phyloP scores from a whole-genome alignment of 1,140 invertebrate species.

The Batillaria attramentaria region DNA sequence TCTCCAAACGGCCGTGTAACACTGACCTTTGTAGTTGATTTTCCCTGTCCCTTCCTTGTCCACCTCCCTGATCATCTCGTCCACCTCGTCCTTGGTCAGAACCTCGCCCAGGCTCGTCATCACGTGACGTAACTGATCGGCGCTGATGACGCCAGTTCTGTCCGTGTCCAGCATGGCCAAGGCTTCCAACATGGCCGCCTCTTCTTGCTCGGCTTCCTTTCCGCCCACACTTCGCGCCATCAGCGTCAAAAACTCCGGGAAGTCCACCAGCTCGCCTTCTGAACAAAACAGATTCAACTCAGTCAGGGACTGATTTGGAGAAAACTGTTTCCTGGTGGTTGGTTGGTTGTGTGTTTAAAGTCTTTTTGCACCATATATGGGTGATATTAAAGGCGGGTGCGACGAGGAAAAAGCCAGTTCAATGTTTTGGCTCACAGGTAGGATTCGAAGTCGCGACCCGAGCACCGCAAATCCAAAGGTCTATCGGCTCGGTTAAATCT shows the following conservation, averaged over 20 bases:
- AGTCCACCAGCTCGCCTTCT: conserved; percentile 99
- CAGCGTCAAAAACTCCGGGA: conserved; percentile 85
- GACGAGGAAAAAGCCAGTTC: no score
- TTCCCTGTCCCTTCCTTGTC: conserved; percentile 85
- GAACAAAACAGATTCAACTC: conserved; percentile 97
- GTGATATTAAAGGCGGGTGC: neutral
- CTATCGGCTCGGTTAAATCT: no score
- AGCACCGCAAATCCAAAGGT: no score
- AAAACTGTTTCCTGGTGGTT: neutral
- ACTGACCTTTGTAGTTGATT: conserved; percentile 59
- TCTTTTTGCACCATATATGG: neutral
- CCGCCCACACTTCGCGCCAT: conserved; percentile 99
- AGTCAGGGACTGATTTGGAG: conserved; percentile 35
- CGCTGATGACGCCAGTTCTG: conserved; percentile 95
- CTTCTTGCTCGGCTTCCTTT: conserved; percentile 89
- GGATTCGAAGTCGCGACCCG: no score
- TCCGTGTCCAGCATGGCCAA: conserved; percentile 77
- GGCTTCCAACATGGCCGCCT: conserved; percentile 39
- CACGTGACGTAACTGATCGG: conserved; percentile 95
- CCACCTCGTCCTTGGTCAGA: conserved; percentile 89
- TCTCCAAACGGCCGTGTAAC: neutral
- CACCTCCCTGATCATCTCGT: conserved; percentile 94
- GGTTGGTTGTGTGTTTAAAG: neutral
- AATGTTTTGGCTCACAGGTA: neutral
- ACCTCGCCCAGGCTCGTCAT: conserved; percentile 94